phyloP scores from a whole-genome alignment of 2,888 invertebrate genomes.

The Taenaris catops region DNA sequence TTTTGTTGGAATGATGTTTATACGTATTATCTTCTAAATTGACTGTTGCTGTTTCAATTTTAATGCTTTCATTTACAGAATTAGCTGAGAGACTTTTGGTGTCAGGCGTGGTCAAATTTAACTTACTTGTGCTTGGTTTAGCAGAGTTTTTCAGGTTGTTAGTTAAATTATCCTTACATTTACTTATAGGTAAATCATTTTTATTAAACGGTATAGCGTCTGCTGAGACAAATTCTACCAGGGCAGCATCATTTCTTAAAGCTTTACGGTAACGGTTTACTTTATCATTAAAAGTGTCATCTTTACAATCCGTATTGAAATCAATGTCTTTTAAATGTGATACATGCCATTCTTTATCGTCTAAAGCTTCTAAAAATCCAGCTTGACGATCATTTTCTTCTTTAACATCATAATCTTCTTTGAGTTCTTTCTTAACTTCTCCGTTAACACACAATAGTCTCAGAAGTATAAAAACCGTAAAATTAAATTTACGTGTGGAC shows the following conservation, averaged over 20 bases:
- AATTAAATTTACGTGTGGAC: too few relatives aligned
- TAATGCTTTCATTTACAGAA: slow-evolving; percentile 5
- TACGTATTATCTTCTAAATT: slow-evolving; percentile 2
- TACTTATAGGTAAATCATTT: slow-evolving; percentile 29
- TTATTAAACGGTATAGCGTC: slow-evolving; percentile 34
- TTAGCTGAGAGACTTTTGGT: neutral
- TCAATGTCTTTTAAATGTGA: slow-evolving; percentile 39
- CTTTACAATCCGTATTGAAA: slow-evolving; percentile 32
- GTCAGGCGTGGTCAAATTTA: slow-evolving; percentile 11
- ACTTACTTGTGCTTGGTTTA: slow-evolving; percentile 12
- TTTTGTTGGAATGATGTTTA: slow-evolving; percentile 11
- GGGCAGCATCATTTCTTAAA: slow-evolving; percentile 39
- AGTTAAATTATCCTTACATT: slow-evolving; percentile 29
- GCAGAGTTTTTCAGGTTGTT: slow-evolving; percentile 1
- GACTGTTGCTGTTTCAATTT: slow-evolving; percentile 21
- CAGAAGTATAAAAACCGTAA: neutral
- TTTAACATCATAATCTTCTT: neutral
- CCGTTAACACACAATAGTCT: neutral
- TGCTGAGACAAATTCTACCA: slow-evolving; percentile 44
- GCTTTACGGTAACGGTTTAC: slow-evolving; percentile 36
- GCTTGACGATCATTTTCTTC: slow-evolving; percentile 19
- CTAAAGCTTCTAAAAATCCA: slow-evolving; percentile 35
- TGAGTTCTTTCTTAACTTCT: slow-evolving; percentile 5
- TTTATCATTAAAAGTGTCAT: slow-evolving; percentile 40
- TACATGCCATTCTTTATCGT: slow-evolving; percentile 45